phyloP scores from a whole-genome alignment of 1,140 invertebrate genomes.

The Pogonomyrmex barbatus region DNA sequence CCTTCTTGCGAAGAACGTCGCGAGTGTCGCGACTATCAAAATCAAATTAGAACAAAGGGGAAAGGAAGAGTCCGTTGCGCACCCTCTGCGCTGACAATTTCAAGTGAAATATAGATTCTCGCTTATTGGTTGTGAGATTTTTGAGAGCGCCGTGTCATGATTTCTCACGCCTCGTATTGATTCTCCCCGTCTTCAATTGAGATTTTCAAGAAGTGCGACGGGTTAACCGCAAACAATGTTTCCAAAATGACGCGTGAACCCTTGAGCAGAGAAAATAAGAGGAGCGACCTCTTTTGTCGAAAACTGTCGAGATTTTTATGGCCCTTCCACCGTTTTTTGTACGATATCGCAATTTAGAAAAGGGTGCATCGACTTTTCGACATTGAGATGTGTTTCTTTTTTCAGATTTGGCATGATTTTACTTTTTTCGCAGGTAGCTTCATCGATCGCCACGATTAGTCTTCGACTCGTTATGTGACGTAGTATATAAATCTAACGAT shows the following conservation, averaged over 20 bases:
- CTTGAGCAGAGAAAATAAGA: conserved; percentile 63
- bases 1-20: conserved; percentile 9
- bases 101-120: conserved; percentile 77
- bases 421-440: conserved; percentile 32
- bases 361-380: conserved; percentile 69
- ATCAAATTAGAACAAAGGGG: conserved; percentile 76
- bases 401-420: not conserved
- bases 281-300: conserved; percentile 35
- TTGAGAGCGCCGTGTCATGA: conserved; percentile 27
- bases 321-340: conserved; percentile 37
- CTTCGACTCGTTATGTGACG: conserved; percentile 40
- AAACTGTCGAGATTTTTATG: conserved; percentile 32
- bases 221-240: conserved; percentile 81
- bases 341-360: conserved; percentile 59
- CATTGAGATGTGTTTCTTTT: conserved; percentile 54
- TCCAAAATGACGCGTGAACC: conserved; percentile 59
- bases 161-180: conserved; percentile 79
- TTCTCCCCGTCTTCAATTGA: conserved; percentile 70
- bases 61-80: conserved; percentile 54
- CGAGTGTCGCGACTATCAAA: conserved; percentile 74
- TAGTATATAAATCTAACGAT: conserved; percentile 41
- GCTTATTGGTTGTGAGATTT: conserved; percentile 72
- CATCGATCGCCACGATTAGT: conserved; percentile 32
- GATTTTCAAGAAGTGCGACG: conserved; percentile 65
- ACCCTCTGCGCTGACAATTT: conserved; percentile 68